Conservation (phyloP, 2,888 invertebrate genomes). For the Hydrotaea diabolus region DNA sequence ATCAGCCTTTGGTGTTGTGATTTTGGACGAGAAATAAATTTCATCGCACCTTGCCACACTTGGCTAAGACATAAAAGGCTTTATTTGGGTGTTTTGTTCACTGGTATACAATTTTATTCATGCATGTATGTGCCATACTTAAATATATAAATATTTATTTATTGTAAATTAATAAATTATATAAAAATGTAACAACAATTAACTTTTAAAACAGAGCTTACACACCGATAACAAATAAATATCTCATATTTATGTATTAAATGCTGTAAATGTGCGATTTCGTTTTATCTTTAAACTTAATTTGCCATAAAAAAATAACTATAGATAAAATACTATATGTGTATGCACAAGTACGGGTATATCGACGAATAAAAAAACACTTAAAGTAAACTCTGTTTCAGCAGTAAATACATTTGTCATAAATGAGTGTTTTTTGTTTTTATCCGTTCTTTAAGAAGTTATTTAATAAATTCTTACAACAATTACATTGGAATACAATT, state of each 20-base stretch:
- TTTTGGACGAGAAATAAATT: no score
- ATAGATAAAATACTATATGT: not conserved
- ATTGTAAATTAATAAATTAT: not conserved
- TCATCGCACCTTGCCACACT: no score
- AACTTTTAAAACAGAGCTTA: not conserved
- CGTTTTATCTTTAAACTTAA: not conserved
- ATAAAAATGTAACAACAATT: not conserved
- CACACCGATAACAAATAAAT: conserved; percentile 2
- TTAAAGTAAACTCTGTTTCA: not conserved
- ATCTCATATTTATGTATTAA: not conserved
- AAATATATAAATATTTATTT: no score
- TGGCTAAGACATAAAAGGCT: no score
- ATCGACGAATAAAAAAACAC: not conserved
- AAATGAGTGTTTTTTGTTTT: no score
- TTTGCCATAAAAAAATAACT: not conserved
- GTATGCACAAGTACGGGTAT: not conserved
- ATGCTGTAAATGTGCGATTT: conserved; percentile 2
- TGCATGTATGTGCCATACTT: not conserved
- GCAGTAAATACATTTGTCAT: not conserved
- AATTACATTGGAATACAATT: conserved; percentile 55
- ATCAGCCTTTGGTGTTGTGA: no score
- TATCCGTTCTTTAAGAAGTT: not conserved
- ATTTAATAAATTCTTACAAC: conserved; percentile 40
- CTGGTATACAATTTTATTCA: not conserved
- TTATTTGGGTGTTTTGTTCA: not conserved